A percentile compares a stretch with the other conserved stretches of the same genome.
Conservation (phyloP, 2,888 invertebrate genomes). For the Ryuthela nishihirai region DNA sequence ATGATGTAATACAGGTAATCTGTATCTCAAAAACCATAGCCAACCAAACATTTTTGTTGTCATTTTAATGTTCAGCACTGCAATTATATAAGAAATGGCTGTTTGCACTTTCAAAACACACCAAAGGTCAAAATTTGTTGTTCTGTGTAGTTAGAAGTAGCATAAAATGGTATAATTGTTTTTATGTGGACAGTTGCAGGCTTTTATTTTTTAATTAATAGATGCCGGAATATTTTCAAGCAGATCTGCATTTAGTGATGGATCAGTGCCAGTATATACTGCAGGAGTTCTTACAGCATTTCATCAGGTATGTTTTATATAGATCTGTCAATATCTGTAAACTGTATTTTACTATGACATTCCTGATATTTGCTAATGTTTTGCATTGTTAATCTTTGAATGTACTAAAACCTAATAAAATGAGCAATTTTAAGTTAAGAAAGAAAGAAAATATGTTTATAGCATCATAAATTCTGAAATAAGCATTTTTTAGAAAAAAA, state of each 20-base stretch:
- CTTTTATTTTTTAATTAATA: not conserved
- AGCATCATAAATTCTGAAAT: too few species aligned
- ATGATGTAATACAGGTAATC: too few species aligned
- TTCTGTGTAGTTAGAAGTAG: too few species aligned
- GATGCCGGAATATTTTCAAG: slow-evolving; percentile 8
- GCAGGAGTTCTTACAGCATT: slow-evolving; percentile 50
- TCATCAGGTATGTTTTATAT: slow-evolving; percentile 45
- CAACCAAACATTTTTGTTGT: too few species aligned
- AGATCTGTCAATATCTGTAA: not conserved
- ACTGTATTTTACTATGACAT: not conserved
- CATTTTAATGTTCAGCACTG: not conserved
- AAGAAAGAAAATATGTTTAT: too few species aligned
- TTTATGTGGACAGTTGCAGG: too few species aligned
- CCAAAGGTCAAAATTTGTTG: not conserved
- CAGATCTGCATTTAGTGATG: slow-evolving; percentile 45
- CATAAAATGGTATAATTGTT: too few species aligned
- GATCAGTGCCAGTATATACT: slow-evolving; percentile 51
- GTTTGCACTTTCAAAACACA: not conserved
- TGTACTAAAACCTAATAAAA: too few species aligned
- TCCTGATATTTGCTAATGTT: not conserved
- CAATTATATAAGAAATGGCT: not conserved
- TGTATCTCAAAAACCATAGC: too few species aligned
- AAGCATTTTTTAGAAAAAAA: too few species aligned
- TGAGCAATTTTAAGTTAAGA: too few species aligned
- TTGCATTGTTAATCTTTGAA: not conserved